phyloP scores from a whole-genome alignment of 2,113 vertebrate species.

The Ptilonorhynchus violaceus region DNA sequence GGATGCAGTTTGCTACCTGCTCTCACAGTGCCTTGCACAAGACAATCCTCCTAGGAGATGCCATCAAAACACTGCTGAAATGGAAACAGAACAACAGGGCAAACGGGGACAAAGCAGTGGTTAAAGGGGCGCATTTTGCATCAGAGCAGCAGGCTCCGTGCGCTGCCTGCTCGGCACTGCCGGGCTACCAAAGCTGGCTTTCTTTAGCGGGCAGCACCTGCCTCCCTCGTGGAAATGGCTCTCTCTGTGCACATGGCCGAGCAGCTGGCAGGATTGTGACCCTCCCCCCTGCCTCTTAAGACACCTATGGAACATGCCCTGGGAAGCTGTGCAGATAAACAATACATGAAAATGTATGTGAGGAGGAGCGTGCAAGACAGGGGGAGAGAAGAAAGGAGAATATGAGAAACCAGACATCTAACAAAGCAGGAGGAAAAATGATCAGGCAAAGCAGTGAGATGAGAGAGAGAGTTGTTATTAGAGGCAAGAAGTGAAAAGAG shows the following conservation, averaged over 20 bases:
- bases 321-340: not conserved
- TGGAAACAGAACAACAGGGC: not conserved
- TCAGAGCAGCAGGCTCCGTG: not conserved
- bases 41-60: not conserved
- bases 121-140: not conserved
- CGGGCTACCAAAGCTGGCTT: not conserved
- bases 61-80: not conserved
- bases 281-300: not conserved
- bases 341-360: not conserved
- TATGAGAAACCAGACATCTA: not conserved
- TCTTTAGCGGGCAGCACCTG: not conserved
- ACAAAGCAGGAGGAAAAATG: not conserved
- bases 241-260: not conserved
- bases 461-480: not conserved
- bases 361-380: not conserved
- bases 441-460: not conserved
- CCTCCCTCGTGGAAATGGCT: rapidly evolving
- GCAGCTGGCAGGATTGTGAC: not conserved
- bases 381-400: not conserved
- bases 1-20: not conserved
- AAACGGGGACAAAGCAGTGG: not conserved
- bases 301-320: rapidly evolving
- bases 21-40: not conserved
- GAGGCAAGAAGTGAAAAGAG: constrained; percentile 2
- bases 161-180: not conserved